phyloP scores from a whole-genome alignment of 2,113 vertebrate species.

The Piaya cayana region DNA sequence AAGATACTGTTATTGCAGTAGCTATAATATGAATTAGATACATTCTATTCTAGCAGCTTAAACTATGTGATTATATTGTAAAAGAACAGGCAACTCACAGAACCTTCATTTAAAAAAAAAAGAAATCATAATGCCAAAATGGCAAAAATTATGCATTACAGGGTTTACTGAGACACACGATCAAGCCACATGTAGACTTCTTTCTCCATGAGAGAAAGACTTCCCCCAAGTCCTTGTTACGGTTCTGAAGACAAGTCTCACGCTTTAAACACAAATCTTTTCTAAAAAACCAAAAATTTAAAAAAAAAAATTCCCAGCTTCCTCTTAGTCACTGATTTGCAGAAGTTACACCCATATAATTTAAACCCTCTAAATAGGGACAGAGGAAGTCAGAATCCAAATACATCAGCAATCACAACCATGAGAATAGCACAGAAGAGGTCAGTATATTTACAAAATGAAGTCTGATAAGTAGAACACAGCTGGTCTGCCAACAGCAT shows the following conservation, averaged over 20 bases:
- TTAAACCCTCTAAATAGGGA: background rate
- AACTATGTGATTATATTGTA: background rate
- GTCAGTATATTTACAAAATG: background rate
- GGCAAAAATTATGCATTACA: background rate
- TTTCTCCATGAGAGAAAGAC: background rate
- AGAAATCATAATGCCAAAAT: background rate
- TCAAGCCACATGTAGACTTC: rapidly evolving
- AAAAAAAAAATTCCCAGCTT: background rate
- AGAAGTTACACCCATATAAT: background rate
- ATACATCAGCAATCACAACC: background rate
- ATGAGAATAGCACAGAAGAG: background rate
- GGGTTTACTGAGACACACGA: background rate
- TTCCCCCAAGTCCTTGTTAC: background rate
- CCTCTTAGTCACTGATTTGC: background rate
- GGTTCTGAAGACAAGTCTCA: background rate
- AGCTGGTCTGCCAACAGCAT: background rate
- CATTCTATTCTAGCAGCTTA: background rate
- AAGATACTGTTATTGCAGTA: background rate
- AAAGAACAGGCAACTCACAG: background rate
- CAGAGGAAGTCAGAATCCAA: background rate
- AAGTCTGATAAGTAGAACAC: background rate
- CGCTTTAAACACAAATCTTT: background rate
- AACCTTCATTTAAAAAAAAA: background rate
- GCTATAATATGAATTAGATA: background rate
- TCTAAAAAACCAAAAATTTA: background rate